Percentiles rank a stretch among this genome's conserved stretches.
phyloP scores from a whole-genome alignment of 2,888 invertebrate species.

The Platycnemis pennipes region DNA sequence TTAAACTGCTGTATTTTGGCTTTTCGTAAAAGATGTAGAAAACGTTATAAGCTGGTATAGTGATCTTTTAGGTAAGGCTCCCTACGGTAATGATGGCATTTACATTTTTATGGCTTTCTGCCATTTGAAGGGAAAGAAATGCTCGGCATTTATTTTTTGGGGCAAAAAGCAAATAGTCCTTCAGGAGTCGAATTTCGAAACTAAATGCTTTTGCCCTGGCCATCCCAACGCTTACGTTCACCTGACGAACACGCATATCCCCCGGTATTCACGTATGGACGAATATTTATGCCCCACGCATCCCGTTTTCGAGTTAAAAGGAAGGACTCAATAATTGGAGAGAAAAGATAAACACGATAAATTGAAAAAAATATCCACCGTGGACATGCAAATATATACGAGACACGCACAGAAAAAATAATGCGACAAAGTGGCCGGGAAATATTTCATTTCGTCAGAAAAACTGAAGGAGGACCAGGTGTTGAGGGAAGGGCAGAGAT shows the following conservation, averaged over 20 bases:
- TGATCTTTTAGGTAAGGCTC: too few species aligned
- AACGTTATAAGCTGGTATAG: too few species aligned
- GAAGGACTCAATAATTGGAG: not conserved
- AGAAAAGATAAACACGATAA: not conserved
- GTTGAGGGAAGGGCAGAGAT: not conserved
- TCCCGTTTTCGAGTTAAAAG: not conserved
- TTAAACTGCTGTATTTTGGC: too few species aligned
- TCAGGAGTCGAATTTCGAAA: not conserved
- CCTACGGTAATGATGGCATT: too few species aligned
- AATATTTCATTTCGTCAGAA: not conserved
- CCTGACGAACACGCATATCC: not conserved
- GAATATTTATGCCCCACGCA: not conserved
- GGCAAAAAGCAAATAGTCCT: too few species aligned
- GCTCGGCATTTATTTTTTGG: too few species aligned
- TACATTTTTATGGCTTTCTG: too few species aligned
- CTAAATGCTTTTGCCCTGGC: not conserved
- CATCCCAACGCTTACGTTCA: not conserved
- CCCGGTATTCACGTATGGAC: not conserved
- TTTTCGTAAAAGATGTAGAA: too few species aligned
- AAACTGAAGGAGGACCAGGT: not conserved
- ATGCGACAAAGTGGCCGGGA: not conserved
- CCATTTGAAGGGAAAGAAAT: too few species aligned
- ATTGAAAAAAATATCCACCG: not conserved
- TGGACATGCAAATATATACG: not conserved
- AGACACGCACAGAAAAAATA: not conserved